phyloP scores from a whole-genome alignment of 2,797 vertebrate species.

The Brachymystax lenok region DNA sequence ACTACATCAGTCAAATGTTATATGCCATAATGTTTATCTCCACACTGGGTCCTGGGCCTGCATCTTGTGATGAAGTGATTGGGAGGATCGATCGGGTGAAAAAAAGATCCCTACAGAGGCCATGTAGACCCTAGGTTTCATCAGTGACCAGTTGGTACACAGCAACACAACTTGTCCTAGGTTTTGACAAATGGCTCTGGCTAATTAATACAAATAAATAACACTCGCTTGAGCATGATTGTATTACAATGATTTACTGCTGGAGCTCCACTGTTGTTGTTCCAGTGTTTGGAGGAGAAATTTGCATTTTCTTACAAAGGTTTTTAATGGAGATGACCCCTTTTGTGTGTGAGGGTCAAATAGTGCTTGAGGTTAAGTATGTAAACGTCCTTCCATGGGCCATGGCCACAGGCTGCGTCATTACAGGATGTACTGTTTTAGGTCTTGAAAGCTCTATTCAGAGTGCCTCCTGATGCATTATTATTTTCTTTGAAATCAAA shows the following conservation, averaged over 20 bases:
- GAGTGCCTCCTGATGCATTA: no score
- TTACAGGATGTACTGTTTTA: neutral
- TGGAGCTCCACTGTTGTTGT: neutral
- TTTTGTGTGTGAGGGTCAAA: no score
- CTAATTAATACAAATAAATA: constrained; percentile 8
- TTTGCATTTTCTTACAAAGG: neutral
- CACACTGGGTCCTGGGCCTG: neutral
- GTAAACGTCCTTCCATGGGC: neutral
- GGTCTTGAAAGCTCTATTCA: neutral
- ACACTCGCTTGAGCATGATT: neutral
- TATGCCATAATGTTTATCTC: neutral
- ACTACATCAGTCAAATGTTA: neutral
- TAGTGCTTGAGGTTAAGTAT: no score
- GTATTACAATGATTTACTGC: neutral
- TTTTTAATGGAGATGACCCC: neutral
- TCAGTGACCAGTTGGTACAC: constrained; percentile 1
- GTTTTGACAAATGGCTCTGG: constrained; percentile 5
- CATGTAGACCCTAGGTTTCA: neutral
- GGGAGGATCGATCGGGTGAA: neutral
- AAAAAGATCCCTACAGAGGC: neutral
- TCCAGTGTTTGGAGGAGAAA: neutral
- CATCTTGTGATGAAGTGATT: constrained; percentile 10
- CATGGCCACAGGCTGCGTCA: no score
- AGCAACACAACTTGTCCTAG: neutral
- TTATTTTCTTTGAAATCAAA: neutral